Evolutionary conservation across 2,113 vertebrate species (phyloP), one percentile per base, ranked within the genome.

Genomic region (Peromyscus polionotus): DNA sequence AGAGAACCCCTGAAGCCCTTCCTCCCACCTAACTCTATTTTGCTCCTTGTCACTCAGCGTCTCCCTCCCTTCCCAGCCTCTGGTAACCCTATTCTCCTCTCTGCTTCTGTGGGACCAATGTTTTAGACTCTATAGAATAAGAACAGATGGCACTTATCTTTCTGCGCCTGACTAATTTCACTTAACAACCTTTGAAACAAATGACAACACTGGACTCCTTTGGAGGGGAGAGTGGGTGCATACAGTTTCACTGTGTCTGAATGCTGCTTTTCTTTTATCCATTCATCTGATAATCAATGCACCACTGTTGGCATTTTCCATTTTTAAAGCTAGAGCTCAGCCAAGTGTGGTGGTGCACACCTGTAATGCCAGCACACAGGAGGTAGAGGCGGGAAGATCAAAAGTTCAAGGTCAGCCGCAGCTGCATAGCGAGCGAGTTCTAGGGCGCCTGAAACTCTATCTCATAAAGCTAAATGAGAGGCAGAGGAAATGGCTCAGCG

Each of bases 171-270:
- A 36, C 42, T 79, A n/a, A 79, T 33, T 51, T 51, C 61, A 67
- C 45, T 67, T 33, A 48, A 65, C 42, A 63, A 42, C 57, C 63
- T 76, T 33, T 45, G 54, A 33, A 45, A n/a, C 63, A 67, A 65
- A 90, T 28, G 31, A 36, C 42, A 65, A 1, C 13, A 51, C 42
- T 45, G 36, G 19, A 28, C 59, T 79, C 73, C 7, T 45, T 4
- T 28, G 63, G 67, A 61, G 0, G 4, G 0, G 3, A 22, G 63
- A 3, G 42, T 1, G 0, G 26, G 42, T 28, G 42, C 48, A 28
- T 28, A 51, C 31, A 22, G 26, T 67, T 31, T 77, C 42, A 67
- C 24, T 28, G 33, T n/a, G 16, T 45, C 9, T 48, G 59, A 10
- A 67, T 51, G 31, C 8, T 3, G 11, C 19, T 91, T 51, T 90